phyloP scores from a whole-genome alignment of 2,888 invertebrate genomes.

The Lamellibrachia satsuma region DNA sequence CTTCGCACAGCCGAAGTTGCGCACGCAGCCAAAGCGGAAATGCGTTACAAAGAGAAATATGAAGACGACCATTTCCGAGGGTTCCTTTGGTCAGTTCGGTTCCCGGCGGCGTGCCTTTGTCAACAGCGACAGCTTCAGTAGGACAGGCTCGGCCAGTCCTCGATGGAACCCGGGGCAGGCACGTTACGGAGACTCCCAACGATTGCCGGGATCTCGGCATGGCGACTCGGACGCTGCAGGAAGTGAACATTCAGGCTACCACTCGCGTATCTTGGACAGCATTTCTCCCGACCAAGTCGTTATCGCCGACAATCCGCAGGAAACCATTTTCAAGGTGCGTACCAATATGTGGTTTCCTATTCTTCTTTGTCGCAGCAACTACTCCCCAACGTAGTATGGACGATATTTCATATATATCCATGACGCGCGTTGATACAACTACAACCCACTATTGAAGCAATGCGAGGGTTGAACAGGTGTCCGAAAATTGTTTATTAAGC shows the following conservation, averaged over 20 bases:
- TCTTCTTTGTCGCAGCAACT: not conserved
- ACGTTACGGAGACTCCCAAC: not conserved
- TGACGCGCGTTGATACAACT: not conserved
- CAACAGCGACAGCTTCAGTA: not conserved
- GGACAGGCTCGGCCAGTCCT: not conserved
- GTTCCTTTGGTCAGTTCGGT: not conserved
- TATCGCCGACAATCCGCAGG: slow-evolving; percentile 2
- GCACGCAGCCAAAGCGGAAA: slow-evolving; percentile 1
- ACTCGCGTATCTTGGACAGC: too few relatives aligned
- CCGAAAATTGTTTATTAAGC: too few relatives aligned
- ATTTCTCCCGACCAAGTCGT: not conserved
- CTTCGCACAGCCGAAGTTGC: not conserved
- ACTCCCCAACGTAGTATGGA: not conserved
- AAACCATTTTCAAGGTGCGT: not conserved
- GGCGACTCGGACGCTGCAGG: not conserved
- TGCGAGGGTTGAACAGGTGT: too few relatives aligned
- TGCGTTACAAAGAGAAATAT: not conserved
- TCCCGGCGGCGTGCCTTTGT: not conserved
- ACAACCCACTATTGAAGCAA: too few relatives aligned
- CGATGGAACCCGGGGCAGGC: not conserved
- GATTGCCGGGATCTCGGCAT: too few relatives aligned
- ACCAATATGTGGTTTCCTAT: not conserved
- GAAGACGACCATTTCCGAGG: not conserved
- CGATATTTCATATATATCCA: not conserved
- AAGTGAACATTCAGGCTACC: not conserved